These are phyloP conservation scores for Ypsolopha scabrella DNA, from an alignment of 2,888 invertebrate species.

Conservation along the genomic window DNA sequence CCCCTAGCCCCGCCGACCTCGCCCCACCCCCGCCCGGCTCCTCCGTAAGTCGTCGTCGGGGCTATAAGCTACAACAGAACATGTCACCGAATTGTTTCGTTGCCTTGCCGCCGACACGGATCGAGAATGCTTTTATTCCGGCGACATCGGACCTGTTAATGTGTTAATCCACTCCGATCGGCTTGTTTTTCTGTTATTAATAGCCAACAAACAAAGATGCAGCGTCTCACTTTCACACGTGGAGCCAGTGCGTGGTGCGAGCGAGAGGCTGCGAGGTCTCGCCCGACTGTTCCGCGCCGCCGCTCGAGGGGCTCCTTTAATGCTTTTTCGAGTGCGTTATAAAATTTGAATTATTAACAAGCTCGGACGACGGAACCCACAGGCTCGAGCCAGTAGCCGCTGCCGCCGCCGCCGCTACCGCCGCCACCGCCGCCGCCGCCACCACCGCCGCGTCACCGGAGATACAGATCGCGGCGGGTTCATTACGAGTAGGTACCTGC, in stretches of 20 bases:
- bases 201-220: conserved; percentile 42
- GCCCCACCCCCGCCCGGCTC: not conserved
- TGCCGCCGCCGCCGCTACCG: conserved; percentile 7
- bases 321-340: conserved; percentile 10
- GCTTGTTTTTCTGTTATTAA: conserved; percentile 53
- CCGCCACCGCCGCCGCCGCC: not conserved
- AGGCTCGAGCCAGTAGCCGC: not conserved
- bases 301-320: not conserved
- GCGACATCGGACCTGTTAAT: conserved; percentile 52
- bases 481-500: not conserved
- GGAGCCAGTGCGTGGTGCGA: conserved; percentile 6
- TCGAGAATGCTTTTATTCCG: conserved; percentile 59
- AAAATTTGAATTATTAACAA: conserved; percentile 24
- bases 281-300: not conserved
- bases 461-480: too few relatives aligned
- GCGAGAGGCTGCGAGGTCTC: conserved; percentile 11
- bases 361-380: not conserved
- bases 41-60: not conserved
- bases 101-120: conserved; percentile 26
- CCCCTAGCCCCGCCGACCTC: conserved; percentile 6
- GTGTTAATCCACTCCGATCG: conserved; percentile 63
- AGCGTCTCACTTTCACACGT: conserved; percentile 22
- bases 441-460: too few relatives aligned
- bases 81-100: conserved; percentile 35
- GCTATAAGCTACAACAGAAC: conserved; percentile 20